A percentile compares a stretch with the other conserved stretches of the same genome.
phyloP scores from a whole-genome alignment of 2,113 vertebrate species.

The Chloropsis hardwickii region DNA sequence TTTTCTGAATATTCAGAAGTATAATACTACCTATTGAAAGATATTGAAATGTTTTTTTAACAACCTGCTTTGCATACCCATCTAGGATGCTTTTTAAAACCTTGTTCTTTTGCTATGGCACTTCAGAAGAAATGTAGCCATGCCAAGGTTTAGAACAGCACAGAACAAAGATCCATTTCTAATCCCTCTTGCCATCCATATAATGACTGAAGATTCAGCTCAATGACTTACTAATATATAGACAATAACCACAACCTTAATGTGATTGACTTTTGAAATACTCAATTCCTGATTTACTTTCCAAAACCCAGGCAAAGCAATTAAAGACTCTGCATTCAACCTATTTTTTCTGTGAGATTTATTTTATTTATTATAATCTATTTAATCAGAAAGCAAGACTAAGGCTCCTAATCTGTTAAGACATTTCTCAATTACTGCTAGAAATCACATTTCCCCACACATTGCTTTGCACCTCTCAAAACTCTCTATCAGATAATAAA shows the following conservation, averaged over 20 bases:
- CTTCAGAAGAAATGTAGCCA: slow-evolving; percentile 46
- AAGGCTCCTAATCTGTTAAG: slow-evolving; percentile 30
- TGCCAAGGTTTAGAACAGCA: slow-evolving; percentile 38
- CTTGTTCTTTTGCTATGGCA: slow-evolving; percentile 11
- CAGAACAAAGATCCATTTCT: slow-evolving; percentile 62
- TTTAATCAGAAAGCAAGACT: slow-evolving; percentile 33
- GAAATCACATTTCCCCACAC: not conserved
- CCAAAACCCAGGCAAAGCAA: slow-evolving; percentile 61
- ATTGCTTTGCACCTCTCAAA: not conserved
- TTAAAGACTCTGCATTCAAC: slow-evolving; percentile 51
- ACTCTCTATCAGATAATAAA: not conserved
- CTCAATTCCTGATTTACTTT: slow-evolving; percentile 55
- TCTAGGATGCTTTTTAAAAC: not conserved
- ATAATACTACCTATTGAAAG: not conserved
- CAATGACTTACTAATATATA: slow-evolving; percentile 63
- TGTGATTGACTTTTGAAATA: slow-evolving; percentile 56
- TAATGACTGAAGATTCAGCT: slow-evolving; percentile 57
- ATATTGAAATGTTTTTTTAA: slow-evolving; percentile 23
- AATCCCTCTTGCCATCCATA: slow-evolving; percentile 63
- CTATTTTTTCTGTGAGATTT: slow-evolving; percentile 16
- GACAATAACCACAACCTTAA: slow-evolving; percentile 60
- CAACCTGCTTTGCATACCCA: not conserved
- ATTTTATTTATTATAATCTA: slow-evolving; percentile 57
- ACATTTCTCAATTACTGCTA: slow-evolving; percentile 19
- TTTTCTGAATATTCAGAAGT: not conserved